Base-by-base conservation (phyloP, 2,797 vertebrate species). In the Melanitta fusca region DNA sequence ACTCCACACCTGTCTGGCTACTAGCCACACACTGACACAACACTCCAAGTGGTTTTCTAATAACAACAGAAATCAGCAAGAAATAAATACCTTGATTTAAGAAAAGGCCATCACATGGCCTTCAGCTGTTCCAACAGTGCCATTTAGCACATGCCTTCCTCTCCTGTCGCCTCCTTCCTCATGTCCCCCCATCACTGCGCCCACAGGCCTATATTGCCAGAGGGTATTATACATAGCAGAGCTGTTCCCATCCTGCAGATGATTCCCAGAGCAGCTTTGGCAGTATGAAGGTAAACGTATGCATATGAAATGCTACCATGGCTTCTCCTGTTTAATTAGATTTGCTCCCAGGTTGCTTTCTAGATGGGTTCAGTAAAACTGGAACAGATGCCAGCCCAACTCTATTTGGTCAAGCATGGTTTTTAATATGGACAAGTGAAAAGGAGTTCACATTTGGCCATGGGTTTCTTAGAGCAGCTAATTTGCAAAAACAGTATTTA, bases 401-500 rank as follows among this genome's bases (percentile, higher is more conserved):
- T 68, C 64, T 73, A 56, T 36, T 61, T 85, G 62, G 69, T 56
- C 58, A 58, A 66, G 45, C 6, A 32, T 12, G 5, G 11, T 2
- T 78, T 92, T 78, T 72, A 77, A 74, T 25, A 51, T 3, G 28
- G 66, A 64, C 39, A 85, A 71, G 49, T 61, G 14, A 78, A 88
- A 95, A 94, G 41, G 12, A 58, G 43, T 14, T 57, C 77, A 66
- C 3, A 0, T 0, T 30, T 34, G 91, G 14, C 17, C 74, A 51
- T 20, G 53, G 60, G 64, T 47, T 77, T 45, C 49, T 43, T 28
- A 45, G 74, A 80, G 43, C 16, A 79, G 58, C 6, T 89, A 15
- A 93, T 96, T 88, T 83, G 34, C 36, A 81, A 82, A 88, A 91
- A 1, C 14, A 60, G 53, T 80, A 92, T 28, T 64, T 74, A 89